Evolutionary conservation across 2,113 vertebrate species (phyloP), one percentile per base, ranked within the genome.

Genomic region (Loxodonta africana): DNA sequence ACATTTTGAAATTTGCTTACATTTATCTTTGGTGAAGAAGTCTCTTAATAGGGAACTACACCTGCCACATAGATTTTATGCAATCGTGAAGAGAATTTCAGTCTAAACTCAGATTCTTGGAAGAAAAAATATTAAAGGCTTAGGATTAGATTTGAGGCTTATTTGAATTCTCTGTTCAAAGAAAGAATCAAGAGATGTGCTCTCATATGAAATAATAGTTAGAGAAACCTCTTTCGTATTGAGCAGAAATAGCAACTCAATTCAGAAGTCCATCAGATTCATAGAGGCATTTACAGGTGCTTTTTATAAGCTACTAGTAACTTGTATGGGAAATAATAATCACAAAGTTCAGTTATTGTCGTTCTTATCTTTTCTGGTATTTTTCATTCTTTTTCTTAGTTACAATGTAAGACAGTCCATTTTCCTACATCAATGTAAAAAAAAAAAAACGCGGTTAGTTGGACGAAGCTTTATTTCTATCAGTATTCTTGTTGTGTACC

Each of bases 81-180:
- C 48, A 88, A 46, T 78, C 84, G 28, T 88, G 83, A 74, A 81
- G 65, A 90, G 4, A 88, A 71, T 65, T 93, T 74, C 17, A 88
- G 30, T 60, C 28, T 86, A 76, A 78, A 84, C 30, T 92, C 67
- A 80, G 48, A 90, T 85, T 81, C 60, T 94, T 96, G 33, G 63
- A 57, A 44, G 14, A 53, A 82, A 91, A 89, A 53, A 78, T 44
- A 5, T 12, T 83, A 69, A 85, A 71, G 9, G 14, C 11, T 91
- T 83, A 65, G 94, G 73, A 65, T 77, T 65, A 88, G n/a, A 62
- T 60, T 89, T 51, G 46, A 97, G 37, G 60, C 95, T 92, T 96
- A 26, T 84, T 83, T 94, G 26, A 85, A 84, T 69, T 97, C 28
- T 80, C 63, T 10, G 1, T 90, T 76, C 21, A 80, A 83, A 88